phyloP scores from a whole-genome alignment of 2,888 invertebrate species.

The Agriopis marginaria region DNA sequence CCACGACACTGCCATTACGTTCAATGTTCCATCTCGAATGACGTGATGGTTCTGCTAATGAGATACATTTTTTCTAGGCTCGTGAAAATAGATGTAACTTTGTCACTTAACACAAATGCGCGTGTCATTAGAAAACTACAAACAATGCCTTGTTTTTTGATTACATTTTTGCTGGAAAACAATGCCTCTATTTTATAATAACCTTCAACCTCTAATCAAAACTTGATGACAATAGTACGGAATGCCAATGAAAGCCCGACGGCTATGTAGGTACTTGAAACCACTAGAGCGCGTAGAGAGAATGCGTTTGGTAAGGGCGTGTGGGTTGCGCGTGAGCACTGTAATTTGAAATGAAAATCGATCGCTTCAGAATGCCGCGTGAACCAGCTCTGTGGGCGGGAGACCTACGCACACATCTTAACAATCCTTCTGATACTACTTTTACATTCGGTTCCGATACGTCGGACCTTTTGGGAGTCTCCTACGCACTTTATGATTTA shows the following conservation, averaged over 20 bases:
- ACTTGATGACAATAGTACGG: conserved; percentile 42
- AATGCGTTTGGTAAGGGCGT: conserved; percentile 69
- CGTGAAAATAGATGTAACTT: conserved; percentile 57
- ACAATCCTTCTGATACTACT: conserved; percentile 62
- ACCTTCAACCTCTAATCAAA: conserved; percentile 41
- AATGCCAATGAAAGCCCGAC: conserved; percentile 63
- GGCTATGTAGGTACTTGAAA: conserved; percentile 62
- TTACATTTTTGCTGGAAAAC: conserved; percentile 32
- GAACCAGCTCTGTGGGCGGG: conserved; percentile 79
- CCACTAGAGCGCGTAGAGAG: conserved; percentile 54
- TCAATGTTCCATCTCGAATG: conserved; percentile 69
- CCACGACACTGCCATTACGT: conserved; percentile 75
- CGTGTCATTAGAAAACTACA: conserved; percentile 40
- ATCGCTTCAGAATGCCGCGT: conserved; percentile 71
- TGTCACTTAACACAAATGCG: conserved; percentile 37
- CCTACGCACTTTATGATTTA: conserved; percentile 68
- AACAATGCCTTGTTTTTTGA: conserved; percentile 39
- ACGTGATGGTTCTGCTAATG: conserved; percentile 77
- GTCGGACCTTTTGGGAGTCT: conserved; percentile 52
- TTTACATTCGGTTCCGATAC: conserved; percentile 62
- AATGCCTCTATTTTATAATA: conserved; percentile 27
- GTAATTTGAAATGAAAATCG: conserved; percentile 82
- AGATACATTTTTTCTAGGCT: conserved; percentile 69
- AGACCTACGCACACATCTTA: conserved; percentile 67
- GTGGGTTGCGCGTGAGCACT: conserved; percentile 68